These are phyloP conservation scores for Acronicta alni DNA, from an alignment of 2,888 invertebrate species.

Conservation along the genomic window DNA sequence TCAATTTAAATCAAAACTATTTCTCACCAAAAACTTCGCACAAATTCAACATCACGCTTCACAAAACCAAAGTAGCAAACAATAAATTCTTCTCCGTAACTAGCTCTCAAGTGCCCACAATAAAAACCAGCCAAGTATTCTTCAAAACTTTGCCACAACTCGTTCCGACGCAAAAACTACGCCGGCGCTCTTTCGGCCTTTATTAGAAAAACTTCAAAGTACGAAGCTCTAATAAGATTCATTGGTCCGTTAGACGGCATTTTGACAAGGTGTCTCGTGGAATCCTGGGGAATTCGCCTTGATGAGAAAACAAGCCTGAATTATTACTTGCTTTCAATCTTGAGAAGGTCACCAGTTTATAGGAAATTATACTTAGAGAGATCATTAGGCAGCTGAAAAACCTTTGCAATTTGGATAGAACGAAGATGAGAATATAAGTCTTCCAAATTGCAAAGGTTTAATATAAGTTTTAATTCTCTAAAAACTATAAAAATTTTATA, in stretches of 20 bases:
- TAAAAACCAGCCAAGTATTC: conserved; percentile 59
- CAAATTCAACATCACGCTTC: conserved; percentile 11
- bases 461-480: too few relatives aligned
- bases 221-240: conserved; percentile 49
- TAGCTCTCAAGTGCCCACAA: conserved; percentile 51
- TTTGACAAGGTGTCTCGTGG: conserved; percentile 42
- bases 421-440: too few relatives aligned
- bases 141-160: conserved; percentile 59
- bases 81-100: conserved; percentile 52
- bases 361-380: background rate
- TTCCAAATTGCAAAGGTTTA: too few relatives aligned
- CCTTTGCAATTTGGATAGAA: too few relatives aligned
- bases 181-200: conserved; percentile 43
- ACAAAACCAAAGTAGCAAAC: conserved; percentile 19
- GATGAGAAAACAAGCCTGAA: conserved; percentile 14
- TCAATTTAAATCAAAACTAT: background rate
- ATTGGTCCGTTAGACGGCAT: conserved; percentile 37
- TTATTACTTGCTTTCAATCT: conserved; percentile 12
- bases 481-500: too few relatives aligned
- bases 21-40: background rate
- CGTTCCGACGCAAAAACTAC: conserved; percentile 59
- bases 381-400: background rate
- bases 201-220: conserved; percentile 64
- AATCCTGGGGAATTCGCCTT: conserved; percentile 15
- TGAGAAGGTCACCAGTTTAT: conserved; percentile 4